Conservation (phyloP, 35 echinoderm and acorn worm genomes). For the Stichopus chloronotus region DNA sequence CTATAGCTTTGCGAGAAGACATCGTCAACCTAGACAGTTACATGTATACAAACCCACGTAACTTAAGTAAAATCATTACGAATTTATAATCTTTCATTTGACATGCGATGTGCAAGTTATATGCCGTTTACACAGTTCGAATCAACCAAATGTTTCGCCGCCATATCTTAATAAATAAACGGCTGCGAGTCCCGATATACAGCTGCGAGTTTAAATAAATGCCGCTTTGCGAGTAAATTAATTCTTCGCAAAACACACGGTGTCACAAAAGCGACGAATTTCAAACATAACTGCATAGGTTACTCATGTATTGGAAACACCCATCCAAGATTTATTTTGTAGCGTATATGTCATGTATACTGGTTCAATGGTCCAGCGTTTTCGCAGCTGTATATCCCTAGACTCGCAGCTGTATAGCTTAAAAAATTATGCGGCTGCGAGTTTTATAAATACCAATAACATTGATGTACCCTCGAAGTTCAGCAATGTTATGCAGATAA, state of each 20-base stretch:
- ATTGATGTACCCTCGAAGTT: background rate
- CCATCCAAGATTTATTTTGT: slow-evolving; percentile 4
- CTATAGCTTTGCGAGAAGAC: background rate
- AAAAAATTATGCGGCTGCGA: background rate
- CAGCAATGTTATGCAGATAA: slow-evolving; percentile 3
- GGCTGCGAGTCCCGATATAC: too few relatives aligned
- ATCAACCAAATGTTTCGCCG: background rate
- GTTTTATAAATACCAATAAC: background rate
- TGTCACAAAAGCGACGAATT: too few relatives aligned
- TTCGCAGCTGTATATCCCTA: slow-evolving; percentile 2
- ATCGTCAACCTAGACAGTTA: background rate
- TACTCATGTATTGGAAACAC: background rate
- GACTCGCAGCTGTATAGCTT: background rate
- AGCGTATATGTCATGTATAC: slow-evolving; percentile 16
- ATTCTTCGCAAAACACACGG: too few relatives aligned
- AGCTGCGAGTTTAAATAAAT: too few relatives aligned
- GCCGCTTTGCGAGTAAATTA: too few relatives aligned
- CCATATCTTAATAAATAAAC: too few relatives aligned
- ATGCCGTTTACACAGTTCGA: slow-evolving; percentile 15
- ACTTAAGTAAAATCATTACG: background rate
- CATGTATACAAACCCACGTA: background rate
- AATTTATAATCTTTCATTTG: slow-evolving; percentile 11
- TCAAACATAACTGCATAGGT: too few relatives aligned
- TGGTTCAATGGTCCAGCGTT: background rate
- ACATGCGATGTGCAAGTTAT: background rate